Conservation (phyloP, 2,888 invertebrate genomes). For the Ptilodon capucinus region DNA sequence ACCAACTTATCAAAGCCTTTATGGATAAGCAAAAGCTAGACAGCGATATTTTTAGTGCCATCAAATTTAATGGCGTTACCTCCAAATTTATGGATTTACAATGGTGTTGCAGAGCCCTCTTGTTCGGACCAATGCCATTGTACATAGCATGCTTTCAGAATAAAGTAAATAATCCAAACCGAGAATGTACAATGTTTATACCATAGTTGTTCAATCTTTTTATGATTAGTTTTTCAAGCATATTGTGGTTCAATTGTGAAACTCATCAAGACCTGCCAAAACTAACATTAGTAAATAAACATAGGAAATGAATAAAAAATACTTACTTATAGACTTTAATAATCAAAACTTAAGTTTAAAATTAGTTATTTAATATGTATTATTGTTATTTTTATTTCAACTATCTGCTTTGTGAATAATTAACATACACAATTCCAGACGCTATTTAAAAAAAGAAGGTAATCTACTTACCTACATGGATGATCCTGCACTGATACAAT, state of each 20-base stretch:
- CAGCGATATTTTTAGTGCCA: too few species aligned
- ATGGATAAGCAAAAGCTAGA: too few species aligned
- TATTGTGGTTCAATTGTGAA: conserved; percentile 27
- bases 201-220: too few species aligned
- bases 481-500: background rate
- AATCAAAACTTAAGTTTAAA: conserved; percentile 26
- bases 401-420: background rate
- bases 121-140: too few species aligned
- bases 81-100: too few species aligned
- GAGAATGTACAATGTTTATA: too few species aligned
- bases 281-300: conserved; percentile 35
- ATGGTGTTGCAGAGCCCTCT: too few species aligned
- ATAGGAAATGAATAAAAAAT: conserved; percentile 36
- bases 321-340: conserved; percentile 26
- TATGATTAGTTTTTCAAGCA: background rate
- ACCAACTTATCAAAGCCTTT: too few species aligned
- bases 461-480: background rate
- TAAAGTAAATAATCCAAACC: too few species aligned
- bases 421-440: background rate
- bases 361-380: background rate
- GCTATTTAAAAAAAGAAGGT: background rate
- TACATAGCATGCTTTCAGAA: too few species aligned
- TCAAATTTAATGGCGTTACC: too few species aligned
- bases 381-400: background rate
- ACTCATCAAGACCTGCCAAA: conserved; percentile 32